These are phyloP conservation scores for Lydus trimaculatus DNA, from an alignment of 2,888 invertebrate genomes.

Conservation along the genomic window DNA sequence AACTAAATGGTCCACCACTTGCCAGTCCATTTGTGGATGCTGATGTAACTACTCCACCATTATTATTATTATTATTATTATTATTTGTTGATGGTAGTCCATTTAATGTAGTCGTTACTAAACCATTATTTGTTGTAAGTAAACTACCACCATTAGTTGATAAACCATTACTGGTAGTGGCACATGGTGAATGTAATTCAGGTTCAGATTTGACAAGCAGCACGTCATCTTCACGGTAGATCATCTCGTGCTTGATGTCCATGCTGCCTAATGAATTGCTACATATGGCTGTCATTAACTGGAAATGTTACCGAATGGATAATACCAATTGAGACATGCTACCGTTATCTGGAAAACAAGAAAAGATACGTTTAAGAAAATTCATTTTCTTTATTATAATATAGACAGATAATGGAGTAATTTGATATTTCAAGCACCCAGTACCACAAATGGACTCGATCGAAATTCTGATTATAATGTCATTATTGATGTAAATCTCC, in stretches of 20 bases:
- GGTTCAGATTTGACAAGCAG: conserved; percentile 63
- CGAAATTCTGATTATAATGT: neutral
- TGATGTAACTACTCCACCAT: conserved; percentile 49
- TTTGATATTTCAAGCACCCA: no score
- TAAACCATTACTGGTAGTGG: conserved; percentile 40
- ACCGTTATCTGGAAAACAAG: conserved; percentile 50
- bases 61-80: conserved; percentile 31
- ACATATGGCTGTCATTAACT: conserved; percentile 51
- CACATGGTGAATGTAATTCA: conserved; percentile 53
- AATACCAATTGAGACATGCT: conserved; percentile 55
- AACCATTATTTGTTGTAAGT: conserved; percentile 50
- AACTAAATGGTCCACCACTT: conserved; percentile 42
- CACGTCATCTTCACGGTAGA: conserved; percentile 64
- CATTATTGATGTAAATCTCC: neutral
- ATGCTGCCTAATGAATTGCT: conserved; percentile 55
- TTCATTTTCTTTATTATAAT: no score
- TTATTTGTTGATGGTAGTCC: conserved; percentile 60
- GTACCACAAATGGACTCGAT: no score
- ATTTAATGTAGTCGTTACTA: conserved; percentile 54
- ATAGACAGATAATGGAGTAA: no score
- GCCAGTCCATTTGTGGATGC: conserved; percentile 47
- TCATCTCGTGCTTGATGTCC: conserved; percentile 73
- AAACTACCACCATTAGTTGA: conserved; percentile 40
- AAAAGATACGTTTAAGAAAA: no score
- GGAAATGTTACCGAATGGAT: conserved; percentile 47